Base-by-base conservation (phyloP, 2,113 vertebrate species). In the Shinisaurus crocodilurus region DNA sequence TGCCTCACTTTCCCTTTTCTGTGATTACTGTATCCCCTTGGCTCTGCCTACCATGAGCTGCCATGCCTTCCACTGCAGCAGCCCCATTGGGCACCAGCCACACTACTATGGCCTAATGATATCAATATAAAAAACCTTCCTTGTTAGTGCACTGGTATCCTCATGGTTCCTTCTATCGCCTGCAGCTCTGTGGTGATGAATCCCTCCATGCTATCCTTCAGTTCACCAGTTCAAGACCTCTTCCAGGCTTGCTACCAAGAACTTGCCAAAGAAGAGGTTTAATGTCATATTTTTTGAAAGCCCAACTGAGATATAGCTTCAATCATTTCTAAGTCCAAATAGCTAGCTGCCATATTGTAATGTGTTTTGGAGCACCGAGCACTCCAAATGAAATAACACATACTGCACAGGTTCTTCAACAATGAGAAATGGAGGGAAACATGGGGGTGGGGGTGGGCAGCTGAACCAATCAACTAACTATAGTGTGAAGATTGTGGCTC, bases 371-470 rank as follows among this genome's bases (percentile, higher is more conserved):
- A 91, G 72, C 65, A 77, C 80, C 85, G 91, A 1, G 29, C 23
- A 7, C 85, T 5, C 43, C 0, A 3, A 86, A 63, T 34, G 50
- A 88, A 67, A 84, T 82, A 94, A 72, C 54, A 69, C 77, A 23
- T 82, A 23, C 60, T 82, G 32, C 89, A 43, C 86, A n/a, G 82
- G 23, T 76, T 27, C 89, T 91, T 29, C 10, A 92, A 77, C 93
- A 82, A 87, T 67, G 43, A 93, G 69, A 90, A 15, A 70, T 40
- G 5, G 15, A 70, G 65, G 3, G 80, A 20, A 3, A 13, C 20
- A 92, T 29, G 45, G 27, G 29, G 57, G 9, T n/a, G 18, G 23
- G 20, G 60, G 10, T n/a, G 54, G 40, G 3, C 23, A 76, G 40
- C 77, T 43, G 82, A 91, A 89, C 48, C 65, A 63, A 69, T 6